Conservation (phyloP, 2,888 invertebrate species). For the Dasysyrphus tricinctus region DNA sequence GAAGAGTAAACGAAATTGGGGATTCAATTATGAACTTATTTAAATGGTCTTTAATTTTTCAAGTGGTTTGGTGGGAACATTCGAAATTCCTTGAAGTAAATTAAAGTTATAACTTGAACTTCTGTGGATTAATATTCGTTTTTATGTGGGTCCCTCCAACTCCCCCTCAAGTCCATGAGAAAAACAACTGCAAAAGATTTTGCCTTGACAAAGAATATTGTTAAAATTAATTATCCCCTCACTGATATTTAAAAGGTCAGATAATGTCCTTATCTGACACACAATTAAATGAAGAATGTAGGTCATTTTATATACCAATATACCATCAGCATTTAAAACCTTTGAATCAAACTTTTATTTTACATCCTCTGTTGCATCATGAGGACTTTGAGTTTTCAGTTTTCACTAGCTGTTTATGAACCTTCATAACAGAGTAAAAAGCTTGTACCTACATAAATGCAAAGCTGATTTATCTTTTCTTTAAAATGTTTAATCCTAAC, state of each 20-base stretch:
- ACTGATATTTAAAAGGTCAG: conserved; percentile 1
- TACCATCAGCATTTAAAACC: conserved; percentile 2
- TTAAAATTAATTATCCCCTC: not conserved
- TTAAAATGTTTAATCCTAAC: not conserved
- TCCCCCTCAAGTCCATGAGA: not conserved
- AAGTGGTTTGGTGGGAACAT: no score
- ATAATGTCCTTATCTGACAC: not conserved
- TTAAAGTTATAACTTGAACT: no score
- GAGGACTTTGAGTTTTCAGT: not conserved
- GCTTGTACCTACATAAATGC: not conserved
- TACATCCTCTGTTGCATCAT: not conserved
- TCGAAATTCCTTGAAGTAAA: no score
- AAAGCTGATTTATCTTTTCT: not conserved
- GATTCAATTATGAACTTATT: no score
- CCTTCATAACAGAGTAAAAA: not conserved
- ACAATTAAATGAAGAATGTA: not conserved
- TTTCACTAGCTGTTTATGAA: not conserved
- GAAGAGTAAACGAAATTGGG: no score
- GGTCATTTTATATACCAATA: conserved; percentile 6
- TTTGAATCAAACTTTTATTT: conserved; percentile 8
- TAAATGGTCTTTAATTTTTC: no score
- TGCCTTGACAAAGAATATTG: conserved; percentile 4
- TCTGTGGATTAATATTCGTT: no score
- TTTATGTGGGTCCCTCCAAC: no score
- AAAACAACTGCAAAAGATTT: not conserved